A percentile compares a stretch with the other conserved stretches of the same genome.
These are phyloP conservation scores for Probaryconus sp. DNA, from an alignment of 1,140 invertebrate species.

Conservation along the genomic window DNA sequence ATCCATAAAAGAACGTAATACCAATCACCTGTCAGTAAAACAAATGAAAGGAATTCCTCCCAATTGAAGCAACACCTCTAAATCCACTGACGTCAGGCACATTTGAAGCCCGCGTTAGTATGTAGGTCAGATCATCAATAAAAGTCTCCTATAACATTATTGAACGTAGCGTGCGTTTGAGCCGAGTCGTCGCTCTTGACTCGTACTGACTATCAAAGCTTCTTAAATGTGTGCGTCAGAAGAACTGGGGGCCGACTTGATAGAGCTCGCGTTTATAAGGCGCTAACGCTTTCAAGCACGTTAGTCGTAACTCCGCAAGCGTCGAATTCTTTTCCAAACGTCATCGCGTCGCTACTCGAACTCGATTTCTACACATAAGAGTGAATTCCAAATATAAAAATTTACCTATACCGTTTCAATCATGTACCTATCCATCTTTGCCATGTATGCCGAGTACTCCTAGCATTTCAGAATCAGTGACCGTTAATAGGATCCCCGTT, in stretches of 20 bases:
- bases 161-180: conserved; percentile 1
- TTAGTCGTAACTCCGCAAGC: conserved; percentile 42
- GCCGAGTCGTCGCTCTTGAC: conserved; percentile 6
- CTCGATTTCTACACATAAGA: too few species aligned
- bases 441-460: conserved; percentile 30
- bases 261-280: conserved; percentile 60
- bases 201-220: conserved; percentile 15
- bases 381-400: too few species aligned
- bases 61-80: too few species aligned
- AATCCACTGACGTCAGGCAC: background rate
- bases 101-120: background rate
- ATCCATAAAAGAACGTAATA: too few species aligned
- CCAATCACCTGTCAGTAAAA: too few species aligned
- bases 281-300: conserved; percentile 38
- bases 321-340: conserved; percentile 5
- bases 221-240: conserved; percentile 9
- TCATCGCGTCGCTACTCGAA: too few species aligned
- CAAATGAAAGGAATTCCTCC: too few species aligned
- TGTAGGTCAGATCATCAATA: conserved; percentile 9
- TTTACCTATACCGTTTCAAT: background rate
- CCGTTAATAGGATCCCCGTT: too few species aligned
- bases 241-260: conserved; percentile 45
- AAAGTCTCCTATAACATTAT: background rate
- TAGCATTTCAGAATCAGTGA: conserved; percentile 20
- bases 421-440: background rate